phyloP scores from a whole-genome alignment of 2,113 vertebrate genomes.

The Nothobranchius kuhntae region DNA sequence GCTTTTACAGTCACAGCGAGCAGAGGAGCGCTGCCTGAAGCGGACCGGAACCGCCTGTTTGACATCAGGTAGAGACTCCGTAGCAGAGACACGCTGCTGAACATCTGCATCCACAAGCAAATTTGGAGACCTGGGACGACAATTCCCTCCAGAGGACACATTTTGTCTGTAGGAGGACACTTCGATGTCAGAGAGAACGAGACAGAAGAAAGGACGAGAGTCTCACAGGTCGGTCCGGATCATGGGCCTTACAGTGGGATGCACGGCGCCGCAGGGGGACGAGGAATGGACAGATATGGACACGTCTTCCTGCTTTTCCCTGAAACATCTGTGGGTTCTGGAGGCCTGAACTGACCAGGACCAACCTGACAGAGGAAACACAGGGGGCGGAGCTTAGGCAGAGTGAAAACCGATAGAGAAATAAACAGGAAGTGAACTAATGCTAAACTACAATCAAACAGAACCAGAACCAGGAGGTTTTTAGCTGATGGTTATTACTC shows the following conservation, averaged over 20 bases:
- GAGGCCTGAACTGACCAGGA: conserved; percentile 64
- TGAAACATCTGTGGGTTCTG: conserved; percentile 76
- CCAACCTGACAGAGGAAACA: conserved; percentile 29
- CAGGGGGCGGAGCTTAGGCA: too few species aligned
- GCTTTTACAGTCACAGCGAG: conserved; percentile 74
- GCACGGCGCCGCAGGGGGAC: conserved; percentile 88
- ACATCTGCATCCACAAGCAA: conserved; percentile 87
- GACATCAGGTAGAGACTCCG: conserved; percentile 70
- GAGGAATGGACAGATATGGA: conserved; percentile 88
- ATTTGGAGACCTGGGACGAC: conserved; percentile 86
- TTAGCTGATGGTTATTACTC: too few species aligned
- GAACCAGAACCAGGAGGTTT: too few species aligned
- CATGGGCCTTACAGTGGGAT: conserved; percentile 76
- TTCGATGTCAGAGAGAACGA: too few species aligned
- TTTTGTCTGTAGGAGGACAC: too few species aligned
- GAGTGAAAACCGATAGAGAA: too few species aligned
- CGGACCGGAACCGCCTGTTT: conserved; percentile 74
- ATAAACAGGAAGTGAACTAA: too few species aligned
- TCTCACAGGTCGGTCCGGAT: too few species aligned
- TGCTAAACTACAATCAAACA: not conserved
- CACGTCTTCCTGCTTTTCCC: conserved; percentile 83
- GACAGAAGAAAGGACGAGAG: too few species aligned
- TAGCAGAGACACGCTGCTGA: conserved; percentile 78
- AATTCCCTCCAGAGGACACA: conserved; percentile 31
- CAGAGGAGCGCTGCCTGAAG: conserved; percentile 83